These are phyloP conservation scores for Lordiphosa mommai DNA, from an alignment of 1,140 invertebrate species.

Conservation along the genomic window DNA sequence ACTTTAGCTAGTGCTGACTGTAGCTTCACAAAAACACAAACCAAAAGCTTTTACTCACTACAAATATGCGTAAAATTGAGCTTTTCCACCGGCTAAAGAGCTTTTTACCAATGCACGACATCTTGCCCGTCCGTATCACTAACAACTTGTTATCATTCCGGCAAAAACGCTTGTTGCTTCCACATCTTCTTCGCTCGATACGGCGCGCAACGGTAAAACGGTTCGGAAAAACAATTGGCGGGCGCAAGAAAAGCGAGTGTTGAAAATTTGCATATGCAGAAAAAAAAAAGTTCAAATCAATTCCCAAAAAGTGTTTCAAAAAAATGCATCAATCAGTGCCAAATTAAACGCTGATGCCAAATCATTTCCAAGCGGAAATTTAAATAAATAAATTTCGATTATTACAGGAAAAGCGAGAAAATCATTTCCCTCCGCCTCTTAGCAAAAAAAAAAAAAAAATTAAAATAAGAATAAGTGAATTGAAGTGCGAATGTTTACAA, in stretches of 20 bases:
- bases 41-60: conserved; percentile 12
- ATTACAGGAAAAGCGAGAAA: conserved; percentile 5
- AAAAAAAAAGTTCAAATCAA: too few relatives aligned
- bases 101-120: conserved; percentile 17
- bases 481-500: conserved; percentile 1
- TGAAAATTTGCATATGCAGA: too few relatives aligned
- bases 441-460: not conserved
- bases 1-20: not conserved
- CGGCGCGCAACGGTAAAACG: not conserved
- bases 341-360: conserved; percentile 7
- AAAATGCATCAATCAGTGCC: not conserved
- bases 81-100: conserved; percentile 27
- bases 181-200: conserved; percentile 8
- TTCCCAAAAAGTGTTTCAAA: not conserved
- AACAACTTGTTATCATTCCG: conserved; percentile 52
- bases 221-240: not conserved
- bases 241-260: not conserved
- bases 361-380: conserved; percentile 33
- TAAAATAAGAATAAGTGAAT: too few relatives aligned
- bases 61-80: not conserved
- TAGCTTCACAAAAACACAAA: not conserved
- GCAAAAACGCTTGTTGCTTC: conserved; percentile 59
- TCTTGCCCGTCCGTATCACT: conserved; percentile 17
- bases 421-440: not conserved
- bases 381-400: conserved; percentile 29